Conservation (phyloP, 2,888 invertebrate genomes). For the Hartigia nigra region DNA sequence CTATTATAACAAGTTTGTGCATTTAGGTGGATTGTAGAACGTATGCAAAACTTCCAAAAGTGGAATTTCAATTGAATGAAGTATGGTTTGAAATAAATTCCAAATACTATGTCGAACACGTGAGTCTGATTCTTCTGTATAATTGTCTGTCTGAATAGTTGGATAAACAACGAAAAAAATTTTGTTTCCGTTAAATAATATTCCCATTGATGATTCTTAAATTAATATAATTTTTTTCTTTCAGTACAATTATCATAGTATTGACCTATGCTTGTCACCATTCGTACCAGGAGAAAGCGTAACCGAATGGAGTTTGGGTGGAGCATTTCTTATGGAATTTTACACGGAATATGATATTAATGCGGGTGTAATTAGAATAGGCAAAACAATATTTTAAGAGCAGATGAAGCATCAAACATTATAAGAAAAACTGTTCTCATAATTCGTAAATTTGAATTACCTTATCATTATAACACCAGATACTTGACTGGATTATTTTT, state of each 20-base stretch:
- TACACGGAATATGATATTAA: slow-evolving; percentile 67
- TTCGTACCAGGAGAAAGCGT: slow-evolving; percentile 54
- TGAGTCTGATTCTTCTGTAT: slow-evolving; percentile 37
- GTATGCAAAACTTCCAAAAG: slow-evolving; percentile 71
- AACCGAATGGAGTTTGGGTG: slow-evolving; percentile 65
- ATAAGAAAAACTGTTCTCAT: neutral
- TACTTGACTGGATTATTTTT: neutral
- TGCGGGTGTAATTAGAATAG: slow-evolving; percentile 63
- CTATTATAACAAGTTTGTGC: slow-evolving; percentile 7
- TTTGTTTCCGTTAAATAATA: neutral
- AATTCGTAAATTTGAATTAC: neutral
- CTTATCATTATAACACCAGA: neutral
- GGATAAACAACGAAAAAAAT: neutral
- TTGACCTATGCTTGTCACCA: slow-evolving; percentile 65
- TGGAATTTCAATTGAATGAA: slow-evolving; percentile 72
- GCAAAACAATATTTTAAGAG: slow-evolving; percentile 53
- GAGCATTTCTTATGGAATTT: slow-evolving; percentile 67
- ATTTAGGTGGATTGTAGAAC: slow-evolving; percentile 71
- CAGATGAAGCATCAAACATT: slow-evolving; percentile 1
- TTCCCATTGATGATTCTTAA: neutral
- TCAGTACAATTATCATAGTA: slow-evolving; percentile 58
- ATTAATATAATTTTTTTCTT: slow-evolving; percentile 32
- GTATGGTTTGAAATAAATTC: slow-evolving; percentile 71
- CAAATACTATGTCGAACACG: slow-evolving; percentile 71
- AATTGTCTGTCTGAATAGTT: neutral